Conservation (phyloP, 2,797 vertebrate species). For the Hemibagrus guttatus region DNA sequence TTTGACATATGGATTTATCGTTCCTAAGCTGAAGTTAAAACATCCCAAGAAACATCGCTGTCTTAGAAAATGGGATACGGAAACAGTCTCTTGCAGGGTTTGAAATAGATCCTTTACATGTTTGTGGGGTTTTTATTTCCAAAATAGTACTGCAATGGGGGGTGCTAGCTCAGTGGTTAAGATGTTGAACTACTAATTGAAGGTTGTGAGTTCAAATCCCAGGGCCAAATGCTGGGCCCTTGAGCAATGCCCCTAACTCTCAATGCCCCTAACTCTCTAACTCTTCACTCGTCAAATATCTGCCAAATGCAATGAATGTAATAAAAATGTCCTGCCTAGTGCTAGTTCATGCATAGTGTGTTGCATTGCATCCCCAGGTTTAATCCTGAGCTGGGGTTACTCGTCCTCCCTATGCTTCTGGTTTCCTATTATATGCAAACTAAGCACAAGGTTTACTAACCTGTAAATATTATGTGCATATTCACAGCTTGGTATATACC, state of each 20-base stretch:
- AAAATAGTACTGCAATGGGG: not conserved
- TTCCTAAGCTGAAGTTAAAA: not conserved
- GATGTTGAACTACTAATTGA: too few relatives aligned
- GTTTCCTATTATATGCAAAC: not conserved
- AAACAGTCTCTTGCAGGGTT: not conserved
- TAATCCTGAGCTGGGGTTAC: not conserved
- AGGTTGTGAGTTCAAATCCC: too few relatives aligned
- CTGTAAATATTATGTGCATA: not conserved
- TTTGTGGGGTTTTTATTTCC: too few relatives aligned
- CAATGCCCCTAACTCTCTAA: too few relatives aligned
- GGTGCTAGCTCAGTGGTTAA: too few relatives aligned
- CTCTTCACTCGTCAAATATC: too few relatives aligned
- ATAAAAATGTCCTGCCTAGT: too few relatives aligned
- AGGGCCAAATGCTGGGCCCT: too few relatives aligned
- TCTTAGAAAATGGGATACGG: not conserved
- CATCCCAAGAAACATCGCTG: not conserved
- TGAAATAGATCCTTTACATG: not conserved
- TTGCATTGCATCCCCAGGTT: not conserved
- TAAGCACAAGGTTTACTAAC: not conserved
- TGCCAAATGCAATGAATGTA: too few relatives aligned
- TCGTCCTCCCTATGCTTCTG: not conserved
- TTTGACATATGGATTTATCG: constrained; percentile 22
- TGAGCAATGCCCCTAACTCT: too few relatives aligned
- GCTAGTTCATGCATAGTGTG: too few relatives aligned
- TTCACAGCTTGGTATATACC: not conserved